These are phyloP conservation scores for Crossaster papposus DNA, from an alignment of 53 echinoderm and acorn worm genomes.

Conservation along the genomic window DNA sequence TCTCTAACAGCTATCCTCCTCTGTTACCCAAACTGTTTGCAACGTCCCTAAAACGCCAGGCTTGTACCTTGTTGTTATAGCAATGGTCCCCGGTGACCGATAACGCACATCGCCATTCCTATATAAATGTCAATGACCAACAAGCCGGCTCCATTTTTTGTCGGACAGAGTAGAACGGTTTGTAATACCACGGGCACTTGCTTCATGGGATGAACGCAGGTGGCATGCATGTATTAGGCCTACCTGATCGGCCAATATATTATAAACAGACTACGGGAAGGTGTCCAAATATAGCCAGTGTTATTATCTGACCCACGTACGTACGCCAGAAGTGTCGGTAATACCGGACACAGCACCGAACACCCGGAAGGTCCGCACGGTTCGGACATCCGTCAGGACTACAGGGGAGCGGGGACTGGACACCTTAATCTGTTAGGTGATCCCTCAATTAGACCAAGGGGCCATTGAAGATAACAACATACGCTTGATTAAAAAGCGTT, in stretches of 20 bases:
- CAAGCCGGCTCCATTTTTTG: not conserved
- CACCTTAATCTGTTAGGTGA: not conserved
- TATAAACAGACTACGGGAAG: no score
- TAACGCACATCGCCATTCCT: not conserved
- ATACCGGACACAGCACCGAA: not conserved
- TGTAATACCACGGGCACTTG: not conserved
- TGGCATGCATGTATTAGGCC: no score
- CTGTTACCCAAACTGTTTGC: no score
- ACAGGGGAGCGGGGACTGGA: not conserved
- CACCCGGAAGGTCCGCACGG: not conserved
- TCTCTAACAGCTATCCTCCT: no score
- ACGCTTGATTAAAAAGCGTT: slow-evolving; percentile 8
- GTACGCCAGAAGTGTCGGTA: not conserved
- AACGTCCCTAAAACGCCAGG: no score
- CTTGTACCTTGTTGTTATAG: not conserved
- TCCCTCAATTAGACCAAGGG: slow-evolving; percentile 2
- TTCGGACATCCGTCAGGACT: not conserved
- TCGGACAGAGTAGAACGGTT: not conserved
- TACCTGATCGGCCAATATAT: not conserved
- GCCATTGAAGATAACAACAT: not conserved
- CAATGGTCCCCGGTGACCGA: not conserved
- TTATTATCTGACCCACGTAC: not conserved
- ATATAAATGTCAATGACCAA: not conserved
- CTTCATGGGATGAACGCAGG: not conserved
- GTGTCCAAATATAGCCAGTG: not conserved